These are phyloP conservation scores for Eustalomyia histrio DNA, from an alignment of 2,888 invertebrate genomes.

Conservation along the genomic window DNA sequence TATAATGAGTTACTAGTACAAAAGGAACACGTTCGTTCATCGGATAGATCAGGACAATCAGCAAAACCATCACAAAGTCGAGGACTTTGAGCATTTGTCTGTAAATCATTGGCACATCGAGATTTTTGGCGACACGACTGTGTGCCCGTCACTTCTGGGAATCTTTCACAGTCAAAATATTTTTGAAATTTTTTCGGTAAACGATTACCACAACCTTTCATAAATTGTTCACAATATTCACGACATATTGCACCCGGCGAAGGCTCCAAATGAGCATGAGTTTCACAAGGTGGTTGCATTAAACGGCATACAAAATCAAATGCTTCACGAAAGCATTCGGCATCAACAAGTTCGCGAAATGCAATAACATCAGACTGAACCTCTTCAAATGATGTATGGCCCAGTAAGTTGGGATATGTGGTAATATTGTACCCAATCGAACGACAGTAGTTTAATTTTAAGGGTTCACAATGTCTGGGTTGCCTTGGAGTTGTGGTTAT, in stretches of 20 bases:
- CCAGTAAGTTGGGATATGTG: slow-evolving; percentile 88
- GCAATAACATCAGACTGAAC: slow-evolving; percentile 88
- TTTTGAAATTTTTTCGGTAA: slow-evolving; percentile 86
- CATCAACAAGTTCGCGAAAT: slow-evolving; percentile 92
- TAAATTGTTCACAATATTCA: slow-evolving; percentile 91
- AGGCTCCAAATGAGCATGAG: slow-evolving; percentile 83
- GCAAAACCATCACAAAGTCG: slow-evolving; percentile 92
- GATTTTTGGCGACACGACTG: slow-evolving; percentile 89
- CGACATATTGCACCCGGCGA: slow-evolving; percentile 82
- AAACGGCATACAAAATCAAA: slow-evolving; percentile 94
- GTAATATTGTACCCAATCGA: slow-evolving; percentile 88
- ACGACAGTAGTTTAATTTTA: slow-evolving; percentile 86
- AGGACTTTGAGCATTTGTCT: slow-evolving; percentile 86
- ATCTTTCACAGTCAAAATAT: slow-evolving; percentile 87
- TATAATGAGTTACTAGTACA: slow-evolving; percentile 87
- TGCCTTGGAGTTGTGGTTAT: slow-evolving; percentile 81
- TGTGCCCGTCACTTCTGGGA: slow-evolving; percentile 88
- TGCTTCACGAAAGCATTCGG: slow-evolving; percentile 92
- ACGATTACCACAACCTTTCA: slow-evolving; percentile 89
- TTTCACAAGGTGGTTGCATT: slow-evolving; percentile 89
- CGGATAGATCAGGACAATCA: slow-evolving; percentile 91
- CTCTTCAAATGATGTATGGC: slow-evolving; percentile 83
- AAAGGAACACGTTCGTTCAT: slow-evolving; percentile 89
- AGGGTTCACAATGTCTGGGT: slow-evolving; percentile 84
- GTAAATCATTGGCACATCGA: slow-evolving; percentile 88